Evolutionary conservation across 2,888 invertebrate genomes (phyloP).

Genomic region (Lochmaea capreae): DNA sequence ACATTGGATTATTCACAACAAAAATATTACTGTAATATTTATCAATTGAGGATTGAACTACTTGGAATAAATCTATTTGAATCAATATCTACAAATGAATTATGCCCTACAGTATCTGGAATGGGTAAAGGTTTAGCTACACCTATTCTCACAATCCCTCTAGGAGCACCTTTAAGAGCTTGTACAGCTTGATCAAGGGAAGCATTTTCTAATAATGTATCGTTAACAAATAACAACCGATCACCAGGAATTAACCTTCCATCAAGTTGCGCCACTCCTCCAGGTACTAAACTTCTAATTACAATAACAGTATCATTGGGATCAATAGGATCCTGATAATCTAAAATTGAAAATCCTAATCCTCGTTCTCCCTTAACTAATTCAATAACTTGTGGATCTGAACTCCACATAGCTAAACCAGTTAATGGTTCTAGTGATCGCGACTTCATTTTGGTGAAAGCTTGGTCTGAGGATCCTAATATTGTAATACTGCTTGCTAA

Average conservation of each 20-base stretch:
- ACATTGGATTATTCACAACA: neutral
- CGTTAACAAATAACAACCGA: constrained; percentile 93
- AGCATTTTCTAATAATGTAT: constrained; percentile 93
- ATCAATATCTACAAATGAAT: constrained; percentile 61
- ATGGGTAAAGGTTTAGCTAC: constrained; percentile 93
- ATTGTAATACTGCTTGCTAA: constrained; percentile 76
- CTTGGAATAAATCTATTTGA: constrained; percentile 56
- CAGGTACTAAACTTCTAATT: constrained; percentile 97
- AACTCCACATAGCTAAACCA: constrained; percentile 98
- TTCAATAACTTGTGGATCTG: constrained; percentile 96
- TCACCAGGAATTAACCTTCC: constrained; percentile 99
- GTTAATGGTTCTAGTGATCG: constrained; percentile 97
- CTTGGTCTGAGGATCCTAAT: constrained; percentile 66
- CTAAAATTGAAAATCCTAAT: constrained; percentile 97
- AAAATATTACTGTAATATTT: neutral
- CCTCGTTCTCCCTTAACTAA: constrained; percentile 97
- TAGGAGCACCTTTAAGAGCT: constrained; percentile 94
- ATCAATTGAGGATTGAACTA: constrained; percentile 47
- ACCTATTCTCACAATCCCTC: constrained; percentile 94
- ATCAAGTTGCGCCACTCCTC: constrained; percentile 97
- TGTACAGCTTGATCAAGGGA: constrained; percentile 97
- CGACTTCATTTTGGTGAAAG: constrained; percentile 78
- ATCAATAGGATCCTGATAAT: constrained; percentile 95
- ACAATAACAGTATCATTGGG: constrained; percentile 97
- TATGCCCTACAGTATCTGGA: constrained; percentile 74